Base-by-base conservation (phyloP, 2,888 invertebrate genomes). In the Ischnus inquisitorius region DNA sequence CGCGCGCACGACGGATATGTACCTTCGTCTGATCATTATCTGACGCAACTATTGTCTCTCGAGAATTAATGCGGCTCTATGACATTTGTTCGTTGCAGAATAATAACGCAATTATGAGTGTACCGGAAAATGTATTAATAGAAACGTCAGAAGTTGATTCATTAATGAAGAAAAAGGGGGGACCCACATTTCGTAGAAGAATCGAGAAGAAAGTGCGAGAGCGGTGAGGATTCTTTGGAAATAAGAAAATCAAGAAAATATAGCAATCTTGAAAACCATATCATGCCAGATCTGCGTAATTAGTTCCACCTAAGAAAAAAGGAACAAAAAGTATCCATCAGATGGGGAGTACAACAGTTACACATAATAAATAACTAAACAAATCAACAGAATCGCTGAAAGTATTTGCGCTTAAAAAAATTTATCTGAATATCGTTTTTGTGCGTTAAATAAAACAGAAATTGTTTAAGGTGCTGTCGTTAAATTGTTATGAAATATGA, bases 21-120 rank as follows among this genome's bases (percentile, higher is more conserved):
- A 43, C 16, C 48, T 28, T 57, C 12, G 41, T 28, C 46, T 65
- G 57, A 57, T 57, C 69, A 71, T 72, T 60, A 60, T 72, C 72
- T 14, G 28, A 57, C 25, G 34, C 22, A 25, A 28, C 57, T 57
- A 57, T 57, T 57, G 57, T 57, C 25, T 25, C 14, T 22, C 4
- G 57, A 22, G 39, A 48, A 74, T 60, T 75, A 68, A 68, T 68
- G 60, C 60, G 16, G 48, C 51, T 67, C 69, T 62, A 69, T 69
- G 39, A 48, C 62, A 62, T 39, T 62, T 22, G 14, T 22, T 39
- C 22, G 14, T 57, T 22, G 6, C 12, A 46, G 48, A 51, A 71
- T 28, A 64, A 19, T 60, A n/a, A 25, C n/a, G 4, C 41, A 22
- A 25, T 46, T 67, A 25, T 67, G n/a, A 48, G n/a, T 46, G n/a